A percentile compares a stretch with the other conserved stretches of the same genome.
Conservation (phyloP, 2,113 vertebrate genomes). For the Microtus pennsylvanicus region DNA sequence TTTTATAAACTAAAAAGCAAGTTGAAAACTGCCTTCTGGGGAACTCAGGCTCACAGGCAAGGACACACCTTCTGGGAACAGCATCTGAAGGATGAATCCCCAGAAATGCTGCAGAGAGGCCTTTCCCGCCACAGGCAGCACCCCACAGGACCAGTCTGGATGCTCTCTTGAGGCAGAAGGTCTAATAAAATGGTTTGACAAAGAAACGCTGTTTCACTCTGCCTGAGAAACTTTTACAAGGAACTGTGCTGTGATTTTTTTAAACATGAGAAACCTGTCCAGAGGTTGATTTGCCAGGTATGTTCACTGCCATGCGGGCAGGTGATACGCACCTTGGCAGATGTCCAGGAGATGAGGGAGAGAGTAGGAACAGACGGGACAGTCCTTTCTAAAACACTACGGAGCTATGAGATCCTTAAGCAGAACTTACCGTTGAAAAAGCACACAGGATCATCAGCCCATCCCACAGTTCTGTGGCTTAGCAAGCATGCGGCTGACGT, state of each 20-base stretch:
- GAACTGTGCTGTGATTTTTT: not conserved
- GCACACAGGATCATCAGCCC: rapidly evolving
- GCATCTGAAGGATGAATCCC: too few species aligned
- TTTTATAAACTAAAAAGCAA: not conserved
- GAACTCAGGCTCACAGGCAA: too few species aligned
- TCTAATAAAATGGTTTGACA: not conserved
- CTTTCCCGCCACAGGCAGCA: not conserved
- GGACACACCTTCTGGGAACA: too few species aligned
- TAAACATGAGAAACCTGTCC: not conserved
- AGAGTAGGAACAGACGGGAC: rapidly evolving
- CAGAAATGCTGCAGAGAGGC: not conserved
- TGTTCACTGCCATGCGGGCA: not conserved
- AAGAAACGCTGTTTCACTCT: not conserved
- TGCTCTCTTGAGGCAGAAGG: not conserved
- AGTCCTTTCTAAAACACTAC: not conserved
- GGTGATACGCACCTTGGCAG: not conserved
- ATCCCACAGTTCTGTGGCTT: rapidly evolving
- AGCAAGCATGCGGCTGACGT: rapidly evolving
- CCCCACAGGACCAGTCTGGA: too few species aligned
- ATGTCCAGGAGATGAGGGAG: not conserved
- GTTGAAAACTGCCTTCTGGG: too few species aligned
- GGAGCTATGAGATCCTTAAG: not conserved
- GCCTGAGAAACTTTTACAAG: not conserved
- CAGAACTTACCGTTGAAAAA: not conserved
- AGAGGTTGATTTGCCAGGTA: rapidly evolving